Evolutionary conservation across 2,797 vertebrate species (phyloP).

Genomic region (Sebastes elongatus): DNA sequence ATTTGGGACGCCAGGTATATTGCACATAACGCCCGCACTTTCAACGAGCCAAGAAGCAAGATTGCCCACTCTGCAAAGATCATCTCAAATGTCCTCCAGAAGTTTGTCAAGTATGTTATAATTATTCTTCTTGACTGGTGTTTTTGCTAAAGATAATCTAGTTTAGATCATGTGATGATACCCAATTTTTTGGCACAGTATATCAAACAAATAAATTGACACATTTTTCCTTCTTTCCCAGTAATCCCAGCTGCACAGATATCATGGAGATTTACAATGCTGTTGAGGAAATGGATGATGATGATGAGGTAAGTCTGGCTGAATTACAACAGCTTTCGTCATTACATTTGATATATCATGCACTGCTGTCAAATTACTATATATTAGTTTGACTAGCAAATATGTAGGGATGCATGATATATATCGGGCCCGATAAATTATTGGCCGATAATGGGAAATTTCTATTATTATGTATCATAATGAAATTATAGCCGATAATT

Average conservation of each 20-base stretch:
- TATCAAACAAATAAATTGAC: background rate
- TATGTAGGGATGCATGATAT: background rate
- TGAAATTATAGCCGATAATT: too few species aligned
- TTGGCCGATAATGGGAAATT: too few species aligned
- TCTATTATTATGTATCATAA: too few species aligned
- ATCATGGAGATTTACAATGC: slow-evolving; percentile 91
- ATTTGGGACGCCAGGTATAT: slow-evolving; percentile 96
- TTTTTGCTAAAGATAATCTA: background rate
- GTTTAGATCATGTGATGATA: background rate
- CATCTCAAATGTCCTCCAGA: slow-evolving; percentile 92
- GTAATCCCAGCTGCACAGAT: slow-evolving; percentile 89
- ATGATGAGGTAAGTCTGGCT: slow-evolving; percentile 83
- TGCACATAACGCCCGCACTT: slow-evolving; percentile 94
- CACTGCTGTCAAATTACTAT: background rate
- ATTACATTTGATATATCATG: background rate
- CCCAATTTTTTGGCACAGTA: background rate
- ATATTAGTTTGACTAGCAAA: background rate
- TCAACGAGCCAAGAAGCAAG: slow-evolving; percentile 95
- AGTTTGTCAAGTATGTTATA: slow-evolving; percentile 91
- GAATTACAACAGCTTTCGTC: background rate
- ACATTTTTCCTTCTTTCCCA: slow-evolving; percentile 59
- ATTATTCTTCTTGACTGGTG: background rate
- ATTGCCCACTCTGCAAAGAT: slow-evolving; percentile 94
- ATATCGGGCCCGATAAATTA: too few species aligned
- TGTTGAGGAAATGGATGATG: slow-evolving; percentile 90